A percentile compares a stretch with the other conserved stretches of the same genome.
Evolutionary conservation across 2,113 vertebrate genomes (phyloP).

Genomic region (Falcunculus frontatus): DNA sequence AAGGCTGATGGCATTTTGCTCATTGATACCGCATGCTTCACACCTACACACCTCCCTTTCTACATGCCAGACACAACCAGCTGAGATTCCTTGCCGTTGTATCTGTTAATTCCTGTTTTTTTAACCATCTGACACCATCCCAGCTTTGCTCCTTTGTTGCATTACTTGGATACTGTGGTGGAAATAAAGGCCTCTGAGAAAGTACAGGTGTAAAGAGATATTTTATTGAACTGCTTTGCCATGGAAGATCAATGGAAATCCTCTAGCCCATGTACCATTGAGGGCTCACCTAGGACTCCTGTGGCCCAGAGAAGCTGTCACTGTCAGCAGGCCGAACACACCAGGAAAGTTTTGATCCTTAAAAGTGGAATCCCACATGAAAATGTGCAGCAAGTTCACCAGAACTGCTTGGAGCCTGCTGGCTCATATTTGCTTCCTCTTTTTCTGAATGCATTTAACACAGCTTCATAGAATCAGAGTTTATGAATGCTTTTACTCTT

Average conservation of each 20-base stretch:
- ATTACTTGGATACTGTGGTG: neutral
- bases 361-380: neutral
- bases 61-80: neutral
- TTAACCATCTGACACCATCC: neutral
- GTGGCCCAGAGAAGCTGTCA: neutral
- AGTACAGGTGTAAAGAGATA: neutral
- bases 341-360: neutral
- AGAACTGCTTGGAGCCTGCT: neutral
- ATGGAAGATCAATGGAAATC: neutral
- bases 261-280: neutral
- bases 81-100: neutral
- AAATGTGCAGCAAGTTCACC: neutral
- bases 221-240: neutral
- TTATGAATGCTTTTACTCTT: neutral
- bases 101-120: neutral
- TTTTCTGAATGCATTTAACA: neutral
- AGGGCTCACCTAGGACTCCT: neutral
- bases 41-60: neutral
- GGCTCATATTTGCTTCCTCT: neutral
- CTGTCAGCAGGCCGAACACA: neutral
- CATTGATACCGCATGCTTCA: fast-evolving
- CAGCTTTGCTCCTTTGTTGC: fast-evolving
- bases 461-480: neutral
- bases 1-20: neutral
- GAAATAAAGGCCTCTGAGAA: neutral